phyloP scores from a whole-genome alignment of 2,797 vertebrate species.

The Rhynchonycteris naso region DNA sequence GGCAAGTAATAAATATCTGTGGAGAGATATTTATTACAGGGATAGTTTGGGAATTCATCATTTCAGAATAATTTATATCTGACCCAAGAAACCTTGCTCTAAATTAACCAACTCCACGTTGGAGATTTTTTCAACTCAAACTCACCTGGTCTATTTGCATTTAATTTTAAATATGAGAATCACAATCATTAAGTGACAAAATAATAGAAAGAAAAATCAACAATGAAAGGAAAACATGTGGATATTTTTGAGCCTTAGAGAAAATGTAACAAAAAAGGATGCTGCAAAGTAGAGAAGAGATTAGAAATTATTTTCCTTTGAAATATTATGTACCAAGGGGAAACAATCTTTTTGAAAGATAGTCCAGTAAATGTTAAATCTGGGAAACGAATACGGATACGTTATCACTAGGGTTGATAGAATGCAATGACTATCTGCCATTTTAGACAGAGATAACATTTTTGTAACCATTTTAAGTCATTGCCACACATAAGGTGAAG shows the following conservation, averaged over 20 bases:
- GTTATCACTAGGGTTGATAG: conserved; percentile 51
- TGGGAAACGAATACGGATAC: conserved; percentile 59
- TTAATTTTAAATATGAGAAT: neutral
- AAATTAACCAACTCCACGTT: neutral
- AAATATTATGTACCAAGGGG: neutral
- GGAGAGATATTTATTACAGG: neutral
- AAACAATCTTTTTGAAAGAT: conserved; percentile 46
- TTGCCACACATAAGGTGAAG: conserved; percentile 47
- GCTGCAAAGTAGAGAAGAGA: neutral
- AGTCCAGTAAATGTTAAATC: conserved; percentile 54
- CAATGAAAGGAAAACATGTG: neutral
- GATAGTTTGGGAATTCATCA: neutral
- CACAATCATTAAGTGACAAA: neutral
- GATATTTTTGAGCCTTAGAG: neutral
- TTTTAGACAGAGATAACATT: conserved; percentile 4
- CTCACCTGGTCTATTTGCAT: neutral
- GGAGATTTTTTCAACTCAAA: neutral
- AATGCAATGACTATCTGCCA: conserved; percentile 36
- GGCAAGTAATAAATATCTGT: neutral
- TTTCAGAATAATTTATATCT: neutral
- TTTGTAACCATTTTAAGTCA: conserved; percentile 59
- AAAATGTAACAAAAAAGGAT: neutral
- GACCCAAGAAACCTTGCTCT: neutral
- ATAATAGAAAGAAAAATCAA: neutral
- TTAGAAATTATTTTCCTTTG: conserved; percentile 39